Conservation (phyloP, 2,888 invertebrate species). For the Galerucella calmariensis region DNA sequence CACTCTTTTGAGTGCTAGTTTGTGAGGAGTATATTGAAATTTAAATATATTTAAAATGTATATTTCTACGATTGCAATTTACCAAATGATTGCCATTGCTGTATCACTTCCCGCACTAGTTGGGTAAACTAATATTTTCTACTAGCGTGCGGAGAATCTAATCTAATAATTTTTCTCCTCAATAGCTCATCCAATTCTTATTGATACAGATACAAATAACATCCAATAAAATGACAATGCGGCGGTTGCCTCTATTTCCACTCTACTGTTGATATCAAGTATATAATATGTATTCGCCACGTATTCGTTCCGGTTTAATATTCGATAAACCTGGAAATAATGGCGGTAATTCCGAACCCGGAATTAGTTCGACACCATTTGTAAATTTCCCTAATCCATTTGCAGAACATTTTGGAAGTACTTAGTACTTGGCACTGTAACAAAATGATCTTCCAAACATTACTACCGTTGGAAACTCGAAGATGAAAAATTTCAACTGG, state of each 20-base stretch:
- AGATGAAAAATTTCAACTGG: slow-evolving; percentile 7
- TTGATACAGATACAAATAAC: slow-evolving; percentile 4
- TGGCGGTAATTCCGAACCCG: slow-evolving; percentile 24
- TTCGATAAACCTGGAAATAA: slow-evolving; percentile 31
- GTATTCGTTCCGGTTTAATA: slow-evolving; percentile 18
- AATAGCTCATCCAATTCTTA: not conserved
- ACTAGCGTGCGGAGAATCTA: too few species aligned
- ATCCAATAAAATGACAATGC: slow-evolving; percentile 21
- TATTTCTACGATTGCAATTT: too few species aligned
- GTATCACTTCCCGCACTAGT: too few species aligned
- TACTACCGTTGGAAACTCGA: slow-evolving; percentile 8
- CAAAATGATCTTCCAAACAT: slow-evolving; percentile 24
- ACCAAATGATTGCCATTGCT: too few species aligned
- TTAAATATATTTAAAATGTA: too few species aligned
- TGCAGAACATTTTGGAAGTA: slow-evolving; percentile 30
- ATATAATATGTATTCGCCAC: slow-evolving; percentile 31
- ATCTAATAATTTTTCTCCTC: too few species aligned
- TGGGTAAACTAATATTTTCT: too few species aligned
- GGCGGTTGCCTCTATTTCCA: slow-evolving; percentile 9
- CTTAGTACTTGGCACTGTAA: slow-evolving; percentile 24
- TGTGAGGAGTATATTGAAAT: too few species aligned
- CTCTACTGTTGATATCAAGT: slow-evolving; percentile 23
- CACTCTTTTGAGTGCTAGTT: too few species aligned
- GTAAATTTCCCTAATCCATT: slow-evolving; percentile 34
- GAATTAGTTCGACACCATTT: slow-evolving; percentile 28